Conservation (phyloP, 2,113 vertebrate genomes). For the Zosterops hypoxanthus region DNA sequence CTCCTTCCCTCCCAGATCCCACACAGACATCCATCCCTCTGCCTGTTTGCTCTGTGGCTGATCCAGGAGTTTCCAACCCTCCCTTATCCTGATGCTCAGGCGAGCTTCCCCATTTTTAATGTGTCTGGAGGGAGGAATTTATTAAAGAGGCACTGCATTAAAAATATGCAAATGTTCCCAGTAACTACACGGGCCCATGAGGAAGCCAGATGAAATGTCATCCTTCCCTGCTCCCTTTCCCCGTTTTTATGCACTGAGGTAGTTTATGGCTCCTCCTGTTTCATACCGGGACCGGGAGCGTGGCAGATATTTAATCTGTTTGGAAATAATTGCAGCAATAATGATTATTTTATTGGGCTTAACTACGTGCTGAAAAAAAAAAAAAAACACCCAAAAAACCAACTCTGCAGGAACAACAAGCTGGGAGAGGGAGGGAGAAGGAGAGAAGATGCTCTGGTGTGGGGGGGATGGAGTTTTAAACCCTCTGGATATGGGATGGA, state of each 20-base stretch:
- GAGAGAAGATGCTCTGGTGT: neutral
- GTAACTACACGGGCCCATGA: constrained; percentile 53
- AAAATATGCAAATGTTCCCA: constrained; percentile 69
- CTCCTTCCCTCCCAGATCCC: neutral
- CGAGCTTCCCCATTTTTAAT: constrained; percentile 14
- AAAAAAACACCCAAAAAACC: no score
- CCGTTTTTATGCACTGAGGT: constrained; percentile 43
- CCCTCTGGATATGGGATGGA: neutral
- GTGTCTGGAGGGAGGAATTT: constrained; percentile 63
- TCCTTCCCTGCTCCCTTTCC: constrained; percentile 23
- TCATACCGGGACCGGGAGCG: constrained; percentile 30
- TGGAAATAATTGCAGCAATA: constrained; percentile 71
- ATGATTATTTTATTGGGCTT: constrained; percentile 68
- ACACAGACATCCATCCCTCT: neutral
- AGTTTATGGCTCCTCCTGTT: constrained; percentile 54
- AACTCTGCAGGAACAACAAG: neutral
- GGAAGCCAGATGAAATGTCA: constrained; percentile 58
- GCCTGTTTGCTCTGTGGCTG: neutral
- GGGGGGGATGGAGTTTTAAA: neutral
- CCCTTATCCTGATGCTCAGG: neutral
- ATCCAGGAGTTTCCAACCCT: neutral
- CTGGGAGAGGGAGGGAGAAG: neutral
- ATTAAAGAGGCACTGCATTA: constrained; percentile 65
- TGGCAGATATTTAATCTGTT: constrained; percentile 71
- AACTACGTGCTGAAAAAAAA: neutral